Evolutionary conservation across 1,140 invertebrate genomes (phyloP).

Genomic region (Drosophila kepulauana): DNA sequence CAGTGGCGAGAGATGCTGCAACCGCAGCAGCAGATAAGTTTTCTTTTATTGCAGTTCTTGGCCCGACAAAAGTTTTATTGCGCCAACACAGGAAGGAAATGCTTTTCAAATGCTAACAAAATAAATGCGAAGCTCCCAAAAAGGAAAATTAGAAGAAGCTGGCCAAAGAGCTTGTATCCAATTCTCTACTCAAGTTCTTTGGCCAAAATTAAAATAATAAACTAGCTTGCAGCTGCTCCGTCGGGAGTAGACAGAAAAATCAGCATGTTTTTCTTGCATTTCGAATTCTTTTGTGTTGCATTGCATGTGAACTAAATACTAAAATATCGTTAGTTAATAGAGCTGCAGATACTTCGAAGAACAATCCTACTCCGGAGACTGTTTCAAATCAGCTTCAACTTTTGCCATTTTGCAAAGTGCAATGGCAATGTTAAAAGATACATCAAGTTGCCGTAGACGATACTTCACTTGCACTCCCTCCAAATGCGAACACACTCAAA

Average conservation of each 20-base stretch:
- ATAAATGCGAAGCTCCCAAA: constrained; percentile 51
- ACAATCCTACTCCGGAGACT: not conserved
- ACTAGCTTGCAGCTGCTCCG: constrained; percentile 60
- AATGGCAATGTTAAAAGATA: constrained; percentile 63
- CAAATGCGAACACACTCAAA: constrained; percentile 5
- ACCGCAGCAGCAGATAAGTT: constrained; percentile 63
- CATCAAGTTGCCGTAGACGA: constrained; percentile 65
- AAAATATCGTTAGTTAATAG: constrained; percentile 29
- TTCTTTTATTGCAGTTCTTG: constrained; percentile 77
- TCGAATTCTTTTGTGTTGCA: constrained; percentile 23
- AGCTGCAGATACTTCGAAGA: not conserved
- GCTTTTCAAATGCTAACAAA: constrained; percentile 64
- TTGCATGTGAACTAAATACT: constrained; percentile 18
- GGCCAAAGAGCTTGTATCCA: constrained; percentile 62
- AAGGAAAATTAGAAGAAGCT: constrained; percentile 65
- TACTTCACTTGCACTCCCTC: constrained; percentile 39
- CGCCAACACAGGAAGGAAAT: constrained; percentile 62
- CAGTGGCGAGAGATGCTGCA: constrained; percentile 12
- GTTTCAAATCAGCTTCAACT: constrained; percentile 41
- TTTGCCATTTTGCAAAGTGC: constrained; percentile 78
- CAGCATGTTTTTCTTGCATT: constrained; percentile 33
- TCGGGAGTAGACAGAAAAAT: constrained; percentile 17
- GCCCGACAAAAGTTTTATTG: constrained; percentile 74
- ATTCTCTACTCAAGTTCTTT: constrained; percentile 56
- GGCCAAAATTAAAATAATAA: constrained; percentile 71